phyloP scores from a whole-genome alignment of 2,113 vertebrate species.

The Mionectes macconnelli region DNA sequence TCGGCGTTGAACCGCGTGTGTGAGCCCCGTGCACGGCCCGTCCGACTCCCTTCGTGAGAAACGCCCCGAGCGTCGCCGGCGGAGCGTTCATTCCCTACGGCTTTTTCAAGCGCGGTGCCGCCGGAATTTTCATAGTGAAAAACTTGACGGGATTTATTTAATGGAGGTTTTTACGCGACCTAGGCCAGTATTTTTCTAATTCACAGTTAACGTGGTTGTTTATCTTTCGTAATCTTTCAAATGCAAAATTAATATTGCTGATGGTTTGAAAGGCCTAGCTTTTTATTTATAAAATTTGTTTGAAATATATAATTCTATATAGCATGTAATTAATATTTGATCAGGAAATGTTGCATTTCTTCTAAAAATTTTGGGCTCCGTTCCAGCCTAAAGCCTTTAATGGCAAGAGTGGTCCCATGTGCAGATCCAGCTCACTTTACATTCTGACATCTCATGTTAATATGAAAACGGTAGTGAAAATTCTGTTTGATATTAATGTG shows the following conservation, averaged over 20 bases:
- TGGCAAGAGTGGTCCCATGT: slow-evolving; percentile 33
- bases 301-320: slow-evolving; percentile 29
- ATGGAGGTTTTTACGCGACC: slow-evolving; percentile 71
- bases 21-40: too few species aligned
- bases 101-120: slow-evolving; percentile 68
- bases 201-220: slow-evolving; percentile 62
- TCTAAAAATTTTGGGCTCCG: background rate
- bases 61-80: slow-evolving; percentile 35
- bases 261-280: slow-evolving; percentile 57
- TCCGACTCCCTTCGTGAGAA: too few species aligned
- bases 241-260: slow-evolving; percentile 49
- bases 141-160: slow-evolving; percentile 73
- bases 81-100: slow-evolving; percentile 36
- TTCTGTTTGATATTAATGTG: slow-evolving; percentile 52
- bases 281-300: slow-evolving; percentile 53
- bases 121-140: slow-evolving; percentile 73
- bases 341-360: slow-evolving; percentile 44
- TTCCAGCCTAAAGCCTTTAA: slow-evolving; percentile 60
- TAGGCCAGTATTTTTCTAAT: slow-evolving; percentile 81
- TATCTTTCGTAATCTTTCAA: slow-evolving; percentile 65
- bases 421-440: slow-evolving; percentile 18
- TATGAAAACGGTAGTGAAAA: slow-evolving; percentile 27
- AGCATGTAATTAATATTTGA: slow-evolving; percentile 66
- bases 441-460: slow-evolving; percentile 5
- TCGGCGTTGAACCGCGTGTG: too few species aligned